Percentiles rank a stretch among this genome's conserved stretches.
These are phyloP conservation scores for Enteromius viviparus DNA, from an alignment of 2,797 vertebrate genomes.

Conservation along the genomic window DNA sequence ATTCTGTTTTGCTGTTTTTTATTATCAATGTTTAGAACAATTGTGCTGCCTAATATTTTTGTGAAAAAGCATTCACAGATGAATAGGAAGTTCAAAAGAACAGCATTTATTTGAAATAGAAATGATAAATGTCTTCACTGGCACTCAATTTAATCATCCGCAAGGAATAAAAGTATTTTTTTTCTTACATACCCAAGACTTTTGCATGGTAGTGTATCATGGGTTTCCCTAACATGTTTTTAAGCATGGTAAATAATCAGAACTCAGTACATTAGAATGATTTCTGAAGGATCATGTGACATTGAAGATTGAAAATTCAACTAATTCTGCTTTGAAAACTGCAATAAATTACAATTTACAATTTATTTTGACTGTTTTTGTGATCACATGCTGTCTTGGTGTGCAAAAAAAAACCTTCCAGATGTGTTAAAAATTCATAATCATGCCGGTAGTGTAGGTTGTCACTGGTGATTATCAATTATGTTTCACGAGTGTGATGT, in stretches of 20 bases:
- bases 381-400: not conserved
- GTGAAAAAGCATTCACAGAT: not conserved
- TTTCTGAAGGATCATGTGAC: not conserved
- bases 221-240: not conserved
- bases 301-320: not conserved
- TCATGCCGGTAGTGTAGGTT: not conserved
- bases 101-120: not conserved
- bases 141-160: not conserved
- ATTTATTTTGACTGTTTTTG: not conserved
- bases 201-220: not conserved
- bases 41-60: not conserved
- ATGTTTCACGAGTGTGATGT: slow-evolving; percentile 21
- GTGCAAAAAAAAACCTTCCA: not conserved
- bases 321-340: not conserved
- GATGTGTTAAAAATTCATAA: not conserved
- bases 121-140: not conserved
- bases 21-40: not conserved
- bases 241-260: not conserved
- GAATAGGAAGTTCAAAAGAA: not conserved
- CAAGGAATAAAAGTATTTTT: not conserved
- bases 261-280: not conserved
- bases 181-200: not conserved
- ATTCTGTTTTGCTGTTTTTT: not conserved
- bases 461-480: not conserved
- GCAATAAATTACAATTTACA: not conserved